Base-by-base conservation (phyloP, 2,888 invertebrate genomes). In the Calliscelio sp. region DNA sequence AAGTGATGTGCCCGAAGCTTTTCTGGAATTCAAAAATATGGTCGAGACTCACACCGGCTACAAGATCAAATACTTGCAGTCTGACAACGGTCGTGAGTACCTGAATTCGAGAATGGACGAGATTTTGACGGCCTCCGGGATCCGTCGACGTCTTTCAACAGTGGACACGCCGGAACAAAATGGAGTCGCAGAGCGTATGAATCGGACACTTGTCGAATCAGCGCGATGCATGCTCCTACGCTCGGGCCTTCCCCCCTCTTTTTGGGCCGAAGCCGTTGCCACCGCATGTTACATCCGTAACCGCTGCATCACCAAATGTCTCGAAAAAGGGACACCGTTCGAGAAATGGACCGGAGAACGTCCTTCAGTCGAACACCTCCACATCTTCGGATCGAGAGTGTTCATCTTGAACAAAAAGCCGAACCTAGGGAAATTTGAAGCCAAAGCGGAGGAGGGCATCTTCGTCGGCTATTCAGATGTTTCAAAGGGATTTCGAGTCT, bases 131-230 rank as follows among this genome's bases (percentile, higher is more conserved):
- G 14, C 22, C 11, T 10, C 24, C 10, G 53, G 53, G 4, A 53
- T 53, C 24, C 11, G 14, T 3, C 49, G 49, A 49, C 20, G 49
- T 5, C 20, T 49, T 3, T 18, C 49, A 49, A 20, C 20, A 8
- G 16, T 20, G 20, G 18, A 49, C 18, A 49, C 49, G 14, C 20
- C 49, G 6, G 49, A 49, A 20, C 49, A 49, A n/a, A 18, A 49
- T n/a, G 49, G 49, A 28, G 28, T 28, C 49, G 55, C 28, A 5
- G 55, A 55, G 32, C 55, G 55, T 14, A 55, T 28, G 32, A 55
- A 55, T 10, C 14, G 28, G 16, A 55, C 55, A 18, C 55, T 55
- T 20, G 55, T 55, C n/a, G 55, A 55, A 55, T 28, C 55, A 14
- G 55, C 55, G 16, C 55, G 55, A 14, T 55, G 32, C 20, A 25